phyloP scores from a whole-genome alignment of 1,140 invertebrate genomes.

The Gryon sp. region DNA sequence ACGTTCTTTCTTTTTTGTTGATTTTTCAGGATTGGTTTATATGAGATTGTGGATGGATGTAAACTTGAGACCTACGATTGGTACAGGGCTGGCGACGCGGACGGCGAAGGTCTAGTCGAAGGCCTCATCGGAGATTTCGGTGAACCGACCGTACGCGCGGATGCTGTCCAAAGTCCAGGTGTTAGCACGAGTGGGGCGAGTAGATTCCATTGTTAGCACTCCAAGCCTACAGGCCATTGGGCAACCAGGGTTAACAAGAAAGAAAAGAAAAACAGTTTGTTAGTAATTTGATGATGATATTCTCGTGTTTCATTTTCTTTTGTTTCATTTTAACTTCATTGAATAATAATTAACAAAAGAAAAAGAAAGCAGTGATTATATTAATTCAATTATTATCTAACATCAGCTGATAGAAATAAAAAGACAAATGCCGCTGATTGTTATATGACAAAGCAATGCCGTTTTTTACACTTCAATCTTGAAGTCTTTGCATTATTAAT shows the following conservation, averaged over 20 bases:
- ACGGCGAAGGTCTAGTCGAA: constrained; percentile 77
- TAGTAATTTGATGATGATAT: constrained; percentile 81
- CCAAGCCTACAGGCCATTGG: constrained; percentile 84
- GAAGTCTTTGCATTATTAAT: constrained; percentile 1
- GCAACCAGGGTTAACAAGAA: constrained; percentile 82
- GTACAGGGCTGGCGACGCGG: constrained; percentile 79
- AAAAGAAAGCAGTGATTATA: constrained; percentile 16
- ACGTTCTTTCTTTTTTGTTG: too few relatives aligned
- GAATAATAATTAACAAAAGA: constrained; percentile 18
- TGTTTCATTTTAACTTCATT: constrained; percentile 49
- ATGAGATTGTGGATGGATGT: constrained; percentile 70
- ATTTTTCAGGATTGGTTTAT: constrained; percentile 33
- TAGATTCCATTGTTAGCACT: constrained; percentile 84
- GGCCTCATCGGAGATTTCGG: constrained; percentile 71
- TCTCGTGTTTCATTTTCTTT: constrained; percentile 61
- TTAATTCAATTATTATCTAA: constrained; percentile 64
- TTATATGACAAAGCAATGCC: constrained; percentile 74
- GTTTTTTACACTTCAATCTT: constrained; percentile 26
- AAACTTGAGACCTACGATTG: constrained; percentile 71
- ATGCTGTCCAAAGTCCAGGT: constrained; percentile 80
- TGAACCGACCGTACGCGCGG: constrained; percentile 77
- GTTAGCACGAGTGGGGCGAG: constrained; percentile 79
- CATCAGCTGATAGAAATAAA: constrained; percentile 71
- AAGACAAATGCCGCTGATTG: constrained; percentile 69
- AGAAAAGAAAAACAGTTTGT: constrained; percentile 83